Evolutionary conservation across 2,797 vertebrate genomes (phyloP).

Genomic region (Muscicapa comitata): DNA sequence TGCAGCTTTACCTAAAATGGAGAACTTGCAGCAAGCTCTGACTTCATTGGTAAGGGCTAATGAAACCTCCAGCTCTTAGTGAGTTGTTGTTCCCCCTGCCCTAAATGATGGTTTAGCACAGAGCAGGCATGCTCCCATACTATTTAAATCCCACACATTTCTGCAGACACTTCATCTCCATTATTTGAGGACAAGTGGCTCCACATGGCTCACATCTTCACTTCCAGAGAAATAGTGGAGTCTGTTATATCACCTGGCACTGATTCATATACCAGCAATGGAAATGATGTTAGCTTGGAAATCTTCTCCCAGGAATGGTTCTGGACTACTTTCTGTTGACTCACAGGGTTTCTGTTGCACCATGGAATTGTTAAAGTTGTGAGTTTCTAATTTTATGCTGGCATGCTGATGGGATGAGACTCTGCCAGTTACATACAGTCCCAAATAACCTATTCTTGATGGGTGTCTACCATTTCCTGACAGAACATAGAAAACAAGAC

Average conservation of each 20-base stretch:
- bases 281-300: constrained; percentile 36
- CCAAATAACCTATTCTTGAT: constrained; percentile 15
- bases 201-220: constrained; percentile 10
- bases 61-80: neutral
- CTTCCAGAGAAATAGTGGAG: constrained; percentile 19
- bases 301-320: constrained; percentile 12
- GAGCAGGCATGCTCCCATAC: neutral
- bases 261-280: constrained; percentile 30
- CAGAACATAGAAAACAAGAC: neutral
- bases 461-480: neutral
- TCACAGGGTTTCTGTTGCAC: constrained; percentile 25
- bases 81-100: neutral
- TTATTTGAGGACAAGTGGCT: constrained; percentile 8
- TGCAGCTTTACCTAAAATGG: constrained; percentile 63
- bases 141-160: neutral
- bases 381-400: constrained; percentile 52
- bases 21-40: constrained; percentile 14
- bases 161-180: neutral
- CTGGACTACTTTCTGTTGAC: constrained; percentile 33
- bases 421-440: constrained; percentile 52
- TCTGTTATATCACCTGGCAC: constrained; percentile 36
- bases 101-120: neutral
- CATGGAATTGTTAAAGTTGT: constrained; percentile 21
- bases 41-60: neutral
- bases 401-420: neutral